Evolutionary conservation across 2,888 invertebrate genomes (phyloP).

Genomic region (Spilarctia lutea): DNA sequence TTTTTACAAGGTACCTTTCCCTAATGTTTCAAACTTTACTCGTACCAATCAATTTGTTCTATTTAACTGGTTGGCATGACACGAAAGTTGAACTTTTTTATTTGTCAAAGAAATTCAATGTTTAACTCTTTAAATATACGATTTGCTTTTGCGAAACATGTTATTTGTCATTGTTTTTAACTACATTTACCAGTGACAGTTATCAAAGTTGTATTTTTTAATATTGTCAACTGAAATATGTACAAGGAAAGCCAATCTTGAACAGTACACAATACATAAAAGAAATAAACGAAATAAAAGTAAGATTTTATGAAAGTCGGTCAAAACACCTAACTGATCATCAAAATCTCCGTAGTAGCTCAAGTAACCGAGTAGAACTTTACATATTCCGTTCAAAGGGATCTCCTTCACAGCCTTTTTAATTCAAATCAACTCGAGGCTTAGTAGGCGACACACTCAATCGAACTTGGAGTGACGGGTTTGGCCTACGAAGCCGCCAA

Average conservation of each 20-base stretch:
- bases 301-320: neutral
- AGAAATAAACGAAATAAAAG: neutral
- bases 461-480: constrained; percentile 57
- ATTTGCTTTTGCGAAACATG: neutral
- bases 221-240: neutral
- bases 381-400: constrained; percentile 50
- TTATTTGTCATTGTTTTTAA: neutral
- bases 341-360: constrained; percentile 18
- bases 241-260: neutral
- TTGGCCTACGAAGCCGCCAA: constrained; percentile 57
- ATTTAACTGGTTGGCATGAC: constrained; percentile 27
- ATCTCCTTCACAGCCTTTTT: constrained; percentile 44
- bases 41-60: constrained; percentile 47
- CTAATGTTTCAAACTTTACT: constrained; percentile 55
- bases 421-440: constrained; percentile 52
- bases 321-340: constrained; percentile 16
- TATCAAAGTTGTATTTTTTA: neutral
- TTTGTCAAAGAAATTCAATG: neutral
- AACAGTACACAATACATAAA: neutral
- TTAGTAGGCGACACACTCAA: constrained; percentile 49
- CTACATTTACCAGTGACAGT: neutral
- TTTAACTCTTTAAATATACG: neutral
- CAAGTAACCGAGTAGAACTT: constrained; percentile 33
- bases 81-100: neutral
- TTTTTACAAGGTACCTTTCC: constrained; percentile 42